Percentiles rank a stretch among this genome's conserved stretches.
Evolutionary conservation across 2,888 invertebrate genomes (phyloP).

Genomic region (Tethea ocularis): DNA sequence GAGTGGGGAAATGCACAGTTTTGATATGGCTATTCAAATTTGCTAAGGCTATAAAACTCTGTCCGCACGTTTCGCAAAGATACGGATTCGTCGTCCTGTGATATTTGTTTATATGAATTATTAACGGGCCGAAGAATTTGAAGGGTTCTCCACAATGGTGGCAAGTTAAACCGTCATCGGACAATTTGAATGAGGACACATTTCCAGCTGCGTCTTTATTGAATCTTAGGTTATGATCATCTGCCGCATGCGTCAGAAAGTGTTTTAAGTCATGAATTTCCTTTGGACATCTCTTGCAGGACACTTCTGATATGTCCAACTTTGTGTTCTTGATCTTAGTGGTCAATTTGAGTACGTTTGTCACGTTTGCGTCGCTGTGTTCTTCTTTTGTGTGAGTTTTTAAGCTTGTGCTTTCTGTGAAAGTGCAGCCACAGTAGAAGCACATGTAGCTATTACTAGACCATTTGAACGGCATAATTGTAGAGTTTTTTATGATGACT

Average conservation of each 20-base stretch:
- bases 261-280: slow-evolving; percentile 38
- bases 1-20: slow-evolving; percentile 42
- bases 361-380: slow-evolving; percentile 42
- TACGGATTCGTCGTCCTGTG: slow-evolving; percentile 51
- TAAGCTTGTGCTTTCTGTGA: slow-evolving; percentile 38
- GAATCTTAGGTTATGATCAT: slow-evolving; percentile 42
- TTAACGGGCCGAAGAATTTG: slow-evolving; percentile 51
- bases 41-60: slow-evolving; percentile 55
- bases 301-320: slow-evolving; percentile 46
- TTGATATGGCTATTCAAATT: slow-evolving; percentile 59
- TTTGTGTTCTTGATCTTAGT: slow-evolving; percentile 45
- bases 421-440: slow-evolving; percentile 51
- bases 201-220: slow-evolving; percentile 36
- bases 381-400: slow-evolving; percentile 46
- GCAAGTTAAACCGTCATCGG: slow-evolving; percentile 51
- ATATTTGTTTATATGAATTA: slow-evolving; percentile 50
- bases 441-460: slow-evolving; percentile 51
- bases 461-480: slow-evolving; percentile 54
- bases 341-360: slow-evolving; percentile 35
- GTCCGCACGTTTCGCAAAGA: slow-evolving; percentile 64
- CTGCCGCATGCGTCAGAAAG: slow-evolving; percentile 39
- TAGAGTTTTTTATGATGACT: slow-evolving; percentile 46
- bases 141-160: slow-evolving; percentile 53
- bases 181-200: slow-evolving; percentile 49
- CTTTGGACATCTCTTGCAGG: slow-evolving; percentile 47